These are phyloP conservation scores for Cerastis rubricosa DNA, from an alignment of 2,888 invertebrate species.

Conservation along the genomic window DNA sequence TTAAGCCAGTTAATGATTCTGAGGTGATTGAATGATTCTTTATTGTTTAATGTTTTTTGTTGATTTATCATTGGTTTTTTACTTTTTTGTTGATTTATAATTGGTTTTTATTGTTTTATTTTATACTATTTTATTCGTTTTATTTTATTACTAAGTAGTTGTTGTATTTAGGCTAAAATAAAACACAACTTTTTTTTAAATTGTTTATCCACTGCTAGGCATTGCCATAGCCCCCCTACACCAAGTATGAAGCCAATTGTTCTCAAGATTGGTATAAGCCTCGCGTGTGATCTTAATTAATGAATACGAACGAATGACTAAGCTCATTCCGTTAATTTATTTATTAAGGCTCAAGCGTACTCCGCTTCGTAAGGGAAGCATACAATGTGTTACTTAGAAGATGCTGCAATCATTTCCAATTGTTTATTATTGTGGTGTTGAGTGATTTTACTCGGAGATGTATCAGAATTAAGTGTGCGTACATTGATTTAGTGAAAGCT, in stretches of 20 bases:
- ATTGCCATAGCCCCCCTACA: conserved; percentile 68
- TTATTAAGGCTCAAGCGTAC: conserved; percentile 74
- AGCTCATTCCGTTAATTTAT: conserved; percentile 89
- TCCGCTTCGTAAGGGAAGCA: conserved; percentile 54
- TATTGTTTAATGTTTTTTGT: no score
- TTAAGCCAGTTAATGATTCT: no score
- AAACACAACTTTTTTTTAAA: no score
- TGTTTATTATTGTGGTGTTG: conserved; percentile 48
- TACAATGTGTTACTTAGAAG: conserved; percentile 62
- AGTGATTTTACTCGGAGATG: conserved; percentile 39
- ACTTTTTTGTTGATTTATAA: no score
- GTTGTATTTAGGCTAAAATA: no score
- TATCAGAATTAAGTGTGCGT: conserved; percentile 11
- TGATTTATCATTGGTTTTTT: no score
- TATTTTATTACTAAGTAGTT: no score
- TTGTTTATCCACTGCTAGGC: neutral
- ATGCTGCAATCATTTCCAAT: conserved; percentile 64
- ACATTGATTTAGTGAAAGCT: conserved; percentile 4
- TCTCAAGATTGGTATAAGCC: conserved; percentile 89
- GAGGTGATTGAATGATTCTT: no score
- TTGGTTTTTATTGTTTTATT: no score
- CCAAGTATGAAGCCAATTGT: conserved; percentile 87
- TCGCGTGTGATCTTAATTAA: conserved; percentile 91
- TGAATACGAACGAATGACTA: conserved; percentile 89
- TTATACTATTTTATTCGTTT: no score